phyloP scores from a whole-genome alignment of 2,888 invertebrate genomes.

The Ornithoptera priamus region DNA sequence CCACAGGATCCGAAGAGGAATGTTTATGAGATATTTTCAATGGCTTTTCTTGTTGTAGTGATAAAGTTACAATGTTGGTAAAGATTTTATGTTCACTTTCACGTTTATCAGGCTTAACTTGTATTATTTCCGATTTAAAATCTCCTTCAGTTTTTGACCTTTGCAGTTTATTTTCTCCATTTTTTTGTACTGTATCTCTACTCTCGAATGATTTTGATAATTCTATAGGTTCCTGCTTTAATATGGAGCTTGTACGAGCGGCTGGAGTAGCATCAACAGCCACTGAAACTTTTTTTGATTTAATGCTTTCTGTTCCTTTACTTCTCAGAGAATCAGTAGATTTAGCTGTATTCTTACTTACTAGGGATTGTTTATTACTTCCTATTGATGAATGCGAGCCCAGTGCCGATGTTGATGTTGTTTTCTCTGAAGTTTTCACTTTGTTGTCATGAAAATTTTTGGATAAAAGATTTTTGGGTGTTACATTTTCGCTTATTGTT shows the following conservation, averaged over 20 bases:
- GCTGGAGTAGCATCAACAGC: constrained; percentile 89
- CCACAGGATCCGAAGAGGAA: constrained; percentile 85
- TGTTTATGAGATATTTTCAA: constrained; percentile 82
- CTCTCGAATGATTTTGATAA: constrained; percentile 82
- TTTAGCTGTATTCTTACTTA: constrained; percentile 55
- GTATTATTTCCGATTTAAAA: constrained; percentile 42
- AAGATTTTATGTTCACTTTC: constrained; percentile 50
- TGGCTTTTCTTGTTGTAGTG: constrained; percentile 53
- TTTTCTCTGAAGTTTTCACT: constrained; percentile 70
- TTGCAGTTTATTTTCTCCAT: constrained; percentile 51
- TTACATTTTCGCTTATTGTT: constrained; percentile 43
- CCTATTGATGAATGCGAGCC: constrained; percentile 68
- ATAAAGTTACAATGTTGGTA: constrained; percentile 64
- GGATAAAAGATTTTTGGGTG: constrained; percentile 44
- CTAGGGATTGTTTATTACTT: constrained; percentile 58
- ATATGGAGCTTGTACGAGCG: constrained; percentile 84
- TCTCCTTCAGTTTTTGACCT: constrained; percentile 71
- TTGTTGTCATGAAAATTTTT: constrained; percentile 49
- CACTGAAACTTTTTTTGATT: constrained; percentile 86
- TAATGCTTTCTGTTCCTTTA: constrained; percentile 63
- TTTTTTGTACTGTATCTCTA: constrained; percentile 60
- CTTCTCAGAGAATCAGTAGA: constrained; percentile 72
- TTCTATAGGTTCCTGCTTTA: constrained; percentile 89
- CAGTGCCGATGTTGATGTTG: constrained; percentile 70
- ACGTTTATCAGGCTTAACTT: constrained; percentile 32